Conservation (phyloP, 1,140 invertebrate species). For the Leptinotarsa defecta region DNA sequence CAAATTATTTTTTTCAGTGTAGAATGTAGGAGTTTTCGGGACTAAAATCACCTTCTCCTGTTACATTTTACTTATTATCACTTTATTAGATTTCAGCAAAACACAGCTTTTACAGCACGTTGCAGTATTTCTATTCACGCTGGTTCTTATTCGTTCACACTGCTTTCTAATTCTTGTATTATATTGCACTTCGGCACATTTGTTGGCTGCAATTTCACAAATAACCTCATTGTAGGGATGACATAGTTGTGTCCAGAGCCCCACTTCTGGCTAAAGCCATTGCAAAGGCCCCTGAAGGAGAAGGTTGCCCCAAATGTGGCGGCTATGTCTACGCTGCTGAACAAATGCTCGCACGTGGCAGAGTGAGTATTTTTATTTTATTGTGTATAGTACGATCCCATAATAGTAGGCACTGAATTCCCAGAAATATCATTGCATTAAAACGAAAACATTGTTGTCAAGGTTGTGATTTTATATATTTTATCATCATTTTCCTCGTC, state of each 20-base stretch:
- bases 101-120: slow-evolving; percentile 18
- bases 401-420: too few relatives aligned
- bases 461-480: too few relatives aligned
- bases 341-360: slow-evolving; percentile 89
- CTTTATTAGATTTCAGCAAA: slow-evolving; percentile 41
- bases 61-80: slow-evolving; percentile 43
- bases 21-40: neutral
- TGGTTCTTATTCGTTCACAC: neutral
- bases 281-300: slow-evolving; percentile 81
- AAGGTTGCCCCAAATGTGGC: slow-evolving; percentile 88
- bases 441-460: too few relatives aligned
- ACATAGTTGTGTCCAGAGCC: slow-evolving; percentile 45
- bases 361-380: slow-evolving; percentile 65
- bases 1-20: neutral
- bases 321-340: slow-evolving; percentile 92
- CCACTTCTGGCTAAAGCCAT: slow-evolving; percentile 65
- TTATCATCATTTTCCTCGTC: too few relatives aligned
- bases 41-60: slow-evolving; percentile 62
- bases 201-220: neutral
- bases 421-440: too few relatives aligned
- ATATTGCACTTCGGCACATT: neutral
- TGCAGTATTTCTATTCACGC: neutral
- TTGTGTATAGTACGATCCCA: too few relatives aligned
- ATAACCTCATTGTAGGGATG: slow-evolving; percentile 41
- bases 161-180: neutral